A percentile compares a stretch with the other conserved stretches of the same genome.
These are phyloP conservation scores for Prolemur simus DNA, from an alignment of 2,113 vertebrate species.

Conservation along the genomic window DNA sequence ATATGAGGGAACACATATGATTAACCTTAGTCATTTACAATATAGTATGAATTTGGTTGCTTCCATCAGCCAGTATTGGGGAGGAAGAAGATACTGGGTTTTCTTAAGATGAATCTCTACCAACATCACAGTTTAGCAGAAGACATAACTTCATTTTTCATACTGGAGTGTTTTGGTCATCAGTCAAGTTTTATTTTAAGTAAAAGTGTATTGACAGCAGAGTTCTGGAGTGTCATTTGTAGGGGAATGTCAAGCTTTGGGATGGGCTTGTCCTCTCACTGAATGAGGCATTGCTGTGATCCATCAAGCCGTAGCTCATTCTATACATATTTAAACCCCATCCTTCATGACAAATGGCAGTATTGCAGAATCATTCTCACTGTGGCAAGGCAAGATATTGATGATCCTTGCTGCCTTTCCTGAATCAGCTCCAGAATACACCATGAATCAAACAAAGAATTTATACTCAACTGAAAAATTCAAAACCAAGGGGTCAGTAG, in stretches of 20 bases:
- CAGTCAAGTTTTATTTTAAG: conserved; percentile 64
- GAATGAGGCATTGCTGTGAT: conserved; percentile 57
- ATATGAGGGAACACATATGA: neutral
- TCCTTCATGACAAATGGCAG: conserved; percentile 57
- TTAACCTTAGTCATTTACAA: neutral
- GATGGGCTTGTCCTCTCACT: conserved; percentile 41
- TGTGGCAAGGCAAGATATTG: conserved; percentile 64
- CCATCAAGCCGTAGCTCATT: conserved; percentile 54
- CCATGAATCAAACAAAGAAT: conserved; percentile 46
- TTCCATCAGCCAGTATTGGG: neutral
- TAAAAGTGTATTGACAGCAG: conserved; percentile 53
- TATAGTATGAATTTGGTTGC: neutral
- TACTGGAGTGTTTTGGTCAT: conserved; percentile 27
- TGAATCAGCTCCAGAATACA: neutral
- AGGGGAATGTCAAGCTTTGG: neutral
- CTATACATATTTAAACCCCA: conserved; percentile 70
- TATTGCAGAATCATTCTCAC: neutral
- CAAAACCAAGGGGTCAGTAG: neutral
- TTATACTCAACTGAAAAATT: conserved; percentile 9
- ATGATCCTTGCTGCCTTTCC: conserved; percentile 9
- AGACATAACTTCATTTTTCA: conserved; percentile 13
- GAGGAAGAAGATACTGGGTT: neutral
- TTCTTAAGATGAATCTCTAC: conserved; percentile 7
- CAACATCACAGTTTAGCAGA: conserved; percentile 27
- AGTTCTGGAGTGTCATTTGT: conserved; percentile 50